Conservation (phyloP, 2,113 vertebrate genomes). For the Ciconia stormi region DNA sequence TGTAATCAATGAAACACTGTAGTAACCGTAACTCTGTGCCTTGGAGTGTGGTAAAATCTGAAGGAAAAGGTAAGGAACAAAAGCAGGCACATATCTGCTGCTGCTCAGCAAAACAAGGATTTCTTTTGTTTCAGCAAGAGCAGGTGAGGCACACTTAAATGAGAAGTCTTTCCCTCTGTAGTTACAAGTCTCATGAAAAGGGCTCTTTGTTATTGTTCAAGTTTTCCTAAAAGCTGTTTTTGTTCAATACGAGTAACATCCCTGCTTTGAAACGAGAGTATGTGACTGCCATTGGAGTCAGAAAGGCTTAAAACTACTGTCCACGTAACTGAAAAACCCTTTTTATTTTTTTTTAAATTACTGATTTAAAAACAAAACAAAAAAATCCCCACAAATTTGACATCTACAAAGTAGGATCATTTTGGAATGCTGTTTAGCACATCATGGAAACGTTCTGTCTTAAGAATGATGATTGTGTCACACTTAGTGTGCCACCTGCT, state of each 20-base stretch:
- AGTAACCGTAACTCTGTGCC: neutral
- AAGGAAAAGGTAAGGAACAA: neutral
- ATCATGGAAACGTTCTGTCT: neutral
- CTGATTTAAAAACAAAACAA: neutral
- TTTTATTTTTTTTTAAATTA: neutral
- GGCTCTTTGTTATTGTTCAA: neutral
- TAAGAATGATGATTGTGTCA: neutral
- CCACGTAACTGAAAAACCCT: neutral
- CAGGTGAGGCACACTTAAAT: neutral
- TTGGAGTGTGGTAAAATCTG: neutral
- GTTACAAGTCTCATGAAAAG: neutral
- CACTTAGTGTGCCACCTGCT: neutral
- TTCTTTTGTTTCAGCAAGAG: neutral
- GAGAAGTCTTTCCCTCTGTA: neutral
- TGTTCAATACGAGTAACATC: neutral
- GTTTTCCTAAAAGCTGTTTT: neutral
- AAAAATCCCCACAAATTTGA: neutral
- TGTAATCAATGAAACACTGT: neutral
- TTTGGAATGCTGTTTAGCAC: neutral
- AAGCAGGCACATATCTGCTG: neutral
- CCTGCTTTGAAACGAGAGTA: neutral
- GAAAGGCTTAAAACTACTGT: neutral
- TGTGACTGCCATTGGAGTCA: neutral
- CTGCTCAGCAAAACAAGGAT: neutral
- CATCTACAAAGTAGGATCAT: neutral